A percentile compares a stretch with the other conserved stretches of the same genome.
Evolutionary conservation across 2,888 invertebrate genomes (phyloP).

Genomic region (Andrena fulva): DNA sequence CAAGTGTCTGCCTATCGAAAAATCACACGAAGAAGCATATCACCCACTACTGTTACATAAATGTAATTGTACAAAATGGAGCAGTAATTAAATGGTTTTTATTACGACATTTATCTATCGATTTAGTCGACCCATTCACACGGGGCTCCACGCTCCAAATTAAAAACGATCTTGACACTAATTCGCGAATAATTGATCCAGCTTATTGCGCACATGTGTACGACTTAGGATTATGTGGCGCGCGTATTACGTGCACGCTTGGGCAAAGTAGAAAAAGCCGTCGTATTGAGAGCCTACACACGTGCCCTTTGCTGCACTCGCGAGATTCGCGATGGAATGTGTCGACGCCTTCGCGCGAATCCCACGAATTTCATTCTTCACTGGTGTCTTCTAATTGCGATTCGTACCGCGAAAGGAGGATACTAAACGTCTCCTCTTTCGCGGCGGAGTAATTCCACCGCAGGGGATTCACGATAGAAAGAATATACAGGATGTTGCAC

Average conservation of each 20-base stretch:
- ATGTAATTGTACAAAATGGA: background rate
- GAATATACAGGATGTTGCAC: background rate
- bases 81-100: background rate
- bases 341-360: constrained; percentile 70
- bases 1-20: background rate
- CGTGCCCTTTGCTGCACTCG: constrained; percentile 48
- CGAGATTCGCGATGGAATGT: constrained; percentile 60
- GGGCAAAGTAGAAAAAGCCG: constrained; percentile 16
- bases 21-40: background rate
- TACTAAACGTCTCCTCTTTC: background rate
- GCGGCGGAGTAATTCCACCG: background rate
- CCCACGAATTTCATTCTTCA: constrained; percentile 61
- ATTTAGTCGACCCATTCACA: constrained; percentile 7
- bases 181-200: constrained; percentile 63
- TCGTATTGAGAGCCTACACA: constrained; percentile 41
- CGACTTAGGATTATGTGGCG: constrained; percentile 21
- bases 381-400: constrained; percentile 35
- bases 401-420: constrained; percentile 31
- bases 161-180: constrained; percentile 64
- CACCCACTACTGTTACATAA: too few species aligned
- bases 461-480: background rate
- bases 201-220: background rate
- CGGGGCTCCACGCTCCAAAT: constrained; percentile 32
- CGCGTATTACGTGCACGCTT: constrained; percentile 13
- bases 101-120: background rate